Conservation (phyloP, 2,113 vertebrate genomes). For the Prunella himalayana region DNA sequence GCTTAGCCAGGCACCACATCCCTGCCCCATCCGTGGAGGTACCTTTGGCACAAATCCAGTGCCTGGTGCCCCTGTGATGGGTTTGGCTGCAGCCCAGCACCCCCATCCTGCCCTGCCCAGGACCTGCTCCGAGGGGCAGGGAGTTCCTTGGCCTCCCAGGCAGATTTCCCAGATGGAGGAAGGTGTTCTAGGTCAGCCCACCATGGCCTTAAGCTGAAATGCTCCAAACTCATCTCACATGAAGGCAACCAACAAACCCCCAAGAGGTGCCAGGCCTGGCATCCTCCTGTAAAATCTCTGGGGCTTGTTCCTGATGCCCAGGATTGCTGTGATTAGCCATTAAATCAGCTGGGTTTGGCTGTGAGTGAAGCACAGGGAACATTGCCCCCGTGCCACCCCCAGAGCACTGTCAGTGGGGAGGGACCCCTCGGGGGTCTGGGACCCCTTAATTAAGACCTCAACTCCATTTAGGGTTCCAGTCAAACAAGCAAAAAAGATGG, state of each 20-base stretch:
- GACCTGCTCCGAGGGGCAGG: not conserved
- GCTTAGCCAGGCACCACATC: not conserved
- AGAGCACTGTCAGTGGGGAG: not conserved
- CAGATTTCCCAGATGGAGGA: not conserved
- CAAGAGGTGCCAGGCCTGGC: not conserved
- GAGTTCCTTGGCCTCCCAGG: not conserved
- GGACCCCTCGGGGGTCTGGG: accelerated
- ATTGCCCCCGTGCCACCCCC: not conserved
- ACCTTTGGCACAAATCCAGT: accelerated
- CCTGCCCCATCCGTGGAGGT: not conserved
- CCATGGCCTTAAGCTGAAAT: not conserved
- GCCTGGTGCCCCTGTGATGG: accelerated
- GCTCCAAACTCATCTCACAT: not conserved
- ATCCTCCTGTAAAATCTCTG: not conserved
- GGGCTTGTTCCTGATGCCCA: not conserved
- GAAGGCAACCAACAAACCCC: not conserved
- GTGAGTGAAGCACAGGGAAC: not conserved
- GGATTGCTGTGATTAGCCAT: not conserved
- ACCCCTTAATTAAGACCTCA: not conserved
- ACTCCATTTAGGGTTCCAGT: not conserved
- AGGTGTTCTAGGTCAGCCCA: not conserved
- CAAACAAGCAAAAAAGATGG: not conserved
- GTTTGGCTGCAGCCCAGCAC: not conserved
- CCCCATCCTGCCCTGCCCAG: not conserved
- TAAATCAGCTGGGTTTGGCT: not conserved